phyloP scores from a whole-genome alignment of 2,113 vertebrate species.

The Heterotilapia buettikoferi region DNA sequence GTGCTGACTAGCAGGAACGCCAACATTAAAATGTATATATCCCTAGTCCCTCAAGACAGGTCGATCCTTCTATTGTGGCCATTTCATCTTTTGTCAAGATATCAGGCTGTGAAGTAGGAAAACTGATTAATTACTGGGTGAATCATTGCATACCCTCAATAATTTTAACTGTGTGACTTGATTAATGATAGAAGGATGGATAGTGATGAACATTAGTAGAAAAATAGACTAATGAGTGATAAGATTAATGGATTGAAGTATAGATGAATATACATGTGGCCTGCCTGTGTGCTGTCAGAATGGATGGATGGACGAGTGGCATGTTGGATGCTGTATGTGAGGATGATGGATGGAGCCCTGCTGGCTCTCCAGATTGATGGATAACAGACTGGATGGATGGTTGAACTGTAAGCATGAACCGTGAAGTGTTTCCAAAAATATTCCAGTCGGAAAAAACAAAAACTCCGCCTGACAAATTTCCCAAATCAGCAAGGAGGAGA shows the following conservation, averaged over 20 bases:
- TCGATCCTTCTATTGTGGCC: neutral
- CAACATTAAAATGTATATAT: rapidly evolving
- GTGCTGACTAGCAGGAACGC: neutral
- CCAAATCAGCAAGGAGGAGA: neutral
- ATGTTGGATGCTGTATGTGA: neutral
- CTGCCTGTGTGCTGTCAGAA: neutral
- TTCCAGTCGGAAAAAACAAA: neutral
- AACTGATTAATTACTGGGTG: neutral
- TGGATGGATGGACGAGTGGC: neutral
- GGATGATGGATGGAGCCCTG: neutral
- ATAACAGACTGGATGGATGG: neutral
- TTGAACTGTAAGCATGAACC: neutral
- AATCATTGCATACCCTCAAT: neutral
- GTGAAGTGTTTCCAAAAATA: neutral
- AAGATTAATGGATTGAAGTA: neutral
- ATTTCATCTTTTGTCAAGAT: neutral
- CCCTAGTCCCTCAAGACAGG: neutral
- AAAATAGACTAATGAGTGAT: neutral
- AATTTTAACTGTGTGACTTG: neutral
- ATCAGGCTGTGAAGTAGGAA: neutral
- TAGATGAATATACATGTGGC: neutral
- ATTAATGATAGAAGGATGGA: neutral
- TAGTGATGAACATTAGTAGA: neutral
- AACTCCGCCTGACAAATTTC: neutral
- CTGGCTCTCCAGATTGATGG: neutral